Conservation (phyloP, 2,797 vertebrate genomes). For the Crypturellus tataupa region DNA sequence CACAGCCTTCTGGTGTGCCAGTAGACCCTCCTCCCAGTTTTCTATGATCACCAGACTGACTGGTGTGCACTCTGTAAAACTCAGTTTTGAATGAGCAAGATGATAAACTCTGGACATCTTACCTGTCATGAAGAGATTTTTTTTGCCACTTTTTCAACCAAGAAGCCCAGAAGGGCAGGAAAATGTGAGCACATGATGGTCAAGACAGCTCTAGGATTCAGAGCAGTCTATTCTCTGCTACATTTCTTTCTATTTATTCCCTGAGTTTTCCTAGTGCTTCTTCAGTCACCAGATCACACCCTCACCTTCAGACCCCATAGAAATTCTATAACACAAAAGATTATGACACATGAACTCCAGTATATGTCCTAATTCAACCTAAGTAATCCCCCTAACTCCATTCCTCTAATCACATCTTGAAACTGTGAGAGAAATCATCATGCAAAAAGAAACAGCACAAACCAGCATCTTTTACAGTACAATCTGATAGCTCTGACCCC, state of each 20-base stretch:
- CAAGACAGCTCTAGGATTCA: neutral
- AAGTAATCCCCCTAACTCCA: neutral
- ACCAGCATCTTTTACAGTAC: neutral
- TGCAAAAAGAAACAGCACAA: neutral
- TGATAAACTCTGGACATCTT: neutral
- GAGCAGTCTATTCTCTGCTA: neutral
- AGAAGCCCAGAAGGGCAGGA: neutral
- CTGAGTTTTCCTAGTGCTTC: neutral
- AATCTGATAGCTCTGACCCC: neutral
- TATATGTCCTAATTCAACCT: neutral
- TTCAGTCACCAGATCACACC: neutral
- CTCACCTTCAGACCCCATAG: neutral
- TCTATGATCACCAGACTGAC: too few species aligned
- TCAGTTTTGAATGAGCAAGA: neutral
- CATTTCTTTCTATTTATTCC: neutral
- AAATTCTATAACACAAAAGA: neutral
- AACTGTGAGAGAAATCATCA: neutral
- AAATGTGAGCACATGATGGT: neutral
- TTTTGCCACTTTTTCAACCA: neutral
- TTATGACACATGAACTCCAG: neutral
- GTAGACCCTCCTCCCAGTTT: too few species aligned
- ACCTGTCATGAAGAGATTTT: neutral
- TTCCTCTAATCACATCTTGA: neutral
- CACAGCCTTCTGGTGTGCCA: too few species aligned
- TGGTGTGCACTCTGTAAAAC: too few species aligned